Percentiles rank a stretch among this genome's conserved stretches.
Evolutionary conservation across 1,140 invertebrate species (phyloP).

Genomic region (Conus betulinus): DNA sequence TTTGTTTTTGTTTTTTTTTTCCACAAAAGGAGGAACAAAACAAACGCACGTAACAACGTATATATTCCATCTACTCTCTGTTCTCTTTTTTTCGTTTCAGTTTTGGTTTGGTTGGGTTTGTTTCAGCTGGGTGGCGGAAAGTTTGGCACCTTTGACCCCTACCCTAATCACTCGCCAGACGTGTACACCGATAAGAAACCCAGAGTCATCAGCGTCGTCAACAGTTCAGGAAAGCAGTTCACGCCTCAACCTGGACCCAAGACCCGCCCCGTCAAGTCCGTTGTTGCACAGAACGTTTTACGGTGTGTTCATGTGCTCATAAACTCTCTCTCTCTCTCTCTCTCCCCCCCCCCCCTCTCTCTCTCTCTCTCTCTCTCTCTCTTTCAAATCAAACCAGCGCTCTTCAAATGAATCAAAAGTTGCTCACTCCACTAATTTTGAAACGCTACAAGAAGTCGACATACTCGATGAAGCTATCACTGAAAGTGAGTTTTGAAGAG

Average conservation of each 20-base stretch:
- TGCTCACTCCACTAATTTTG: no score
- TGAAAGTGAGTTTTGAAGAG: no score
- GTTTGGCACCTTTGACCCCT: slow-evolving; percentile 74
- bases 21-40: no score
- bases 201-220: slow-evolving; percentile 67
- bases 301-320: slow-evolving; percentile 55
- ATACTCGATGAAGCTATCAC: no score
- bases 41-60: no score
- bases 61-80: not conserved
- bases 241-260: slow-evolving; percentile 74
- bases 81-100: not conserved
- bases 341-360: no score
- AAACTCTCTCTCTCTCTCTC: no score
- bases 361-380: no score
- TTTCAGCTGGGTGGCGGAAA: slow-evolving; percentile 71
- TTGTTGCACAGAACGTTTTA: slow-evolving; percentile 72
- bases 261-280: slow-evolving; percentile 68
- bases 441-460: no score
- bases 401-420: no score
- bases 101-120: not conserved
- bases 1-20: no score
- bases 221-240: slow-evolving; percentile 73
- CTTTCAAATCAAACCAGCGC: no score
- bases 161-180: slow-evolving; percentile 73
- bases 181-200: slow-evolving; percentile 65